A percentile compares a stretch with the other conserved stretches of the same genome.
phyloP scores from a whole-genome alignment of 2,113 vertebrate species.

The Carassius auratus region DNA sequence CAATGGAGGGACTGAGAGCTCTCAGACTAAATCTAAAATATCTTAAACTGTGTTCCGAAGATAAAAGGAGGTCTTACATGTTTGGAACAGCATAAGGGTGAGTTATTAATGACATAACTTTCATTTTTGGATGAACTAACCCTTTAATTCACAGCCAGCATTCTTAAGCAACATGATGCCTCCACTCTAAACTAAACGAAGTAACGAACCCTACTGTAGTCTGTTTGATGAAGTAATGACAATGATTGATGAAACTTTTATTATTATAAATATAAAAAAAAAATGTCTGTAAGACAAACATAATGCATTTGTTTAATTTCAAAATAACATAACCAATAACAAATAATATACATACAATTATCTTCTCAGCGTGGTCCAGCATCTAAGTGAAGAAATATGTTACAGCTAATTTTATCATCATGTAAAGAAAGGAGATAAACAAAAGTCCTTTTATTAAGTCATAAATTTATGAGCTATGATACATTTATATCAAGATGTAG shows the following conservation, averaged over 20 bases:
- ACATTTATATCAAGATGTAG: slow-evolving; percentile 26
- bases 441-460: slow-evolving; percentile 30
- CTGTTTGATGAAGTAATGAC: background rate
- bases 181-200: background rate
- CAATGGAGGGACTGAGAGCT: too few species aligned
- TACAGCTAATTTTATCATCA: slow-evolving; percentile 17
- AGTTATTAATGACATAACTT: too few species aligned
- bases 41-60: too few species aligned
- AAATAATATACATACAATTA: background rate
- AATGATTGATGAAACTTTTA: background rate
- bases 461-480: slow-evolving; percentile 28
- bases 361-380: background rate
- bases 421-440: background rate
- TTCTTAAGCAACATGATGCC: background rate
- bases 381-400: background rate
- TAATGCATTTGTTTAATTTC: background rate
- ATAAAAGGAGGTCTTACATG: too few species aligned
- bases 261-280: too few species aligned
- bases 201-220: background rate
- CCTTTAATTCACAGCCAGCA: background rate
- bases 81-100: too few species aligned
- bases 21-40: too few species aligned
- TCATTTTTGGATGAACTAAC: too few species aligned
- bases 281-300: background rate
- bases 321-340: background rate